Percentiles rank a stretch among this genome's conserved stretches.
phyloP scores from a whole-genome alignment of 1,140 invertebrate genomes.

The Bombus haemorrhoidalis region DNA sequence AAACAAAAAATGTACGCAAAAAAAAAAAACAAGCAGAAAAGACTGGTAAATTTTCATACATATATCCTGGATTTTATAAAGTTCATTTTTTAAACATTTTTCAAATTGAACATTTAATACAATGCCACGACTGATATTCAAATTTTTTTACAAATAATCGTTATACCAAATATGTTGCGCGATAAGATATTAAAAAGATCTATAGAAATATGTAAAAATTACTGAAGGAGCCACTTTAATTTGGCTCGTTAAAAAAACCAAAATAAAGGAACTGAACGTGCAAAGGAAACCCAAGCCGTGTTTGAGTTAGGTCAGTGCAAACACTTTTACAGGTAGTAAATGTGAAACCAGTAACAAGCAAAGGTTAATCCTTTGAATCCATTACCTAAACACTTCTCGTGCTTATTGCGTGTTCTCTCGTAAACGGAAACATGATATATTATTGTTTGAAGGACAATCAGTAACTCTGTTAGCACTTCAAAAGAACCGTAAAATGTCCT shows the following conservation, averaged over 20 bases:
- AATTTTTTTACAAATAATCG: neutral
- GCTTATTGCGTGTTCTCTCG: conserved; percentile 9
- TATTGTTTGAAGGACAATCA: conserved; percentile 1
- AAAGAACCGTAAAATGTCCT: neutral
- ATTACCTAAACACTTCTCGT: conserved; percentile 44
- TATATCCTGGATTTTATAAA: neutral
- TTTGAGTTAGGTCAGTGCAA: conserved; percentile 32
- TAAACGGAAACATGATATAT: conserved; percentile 40
- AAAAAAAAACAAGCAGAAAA: neutral
- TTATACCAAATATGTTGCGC: no score
- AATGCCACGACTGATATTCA: no score
- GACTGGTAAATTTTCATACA: neutral
- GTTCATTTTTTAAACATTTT: neutral
- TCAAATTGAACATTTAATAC: neutral
- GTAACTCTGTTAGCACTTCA: neutral
- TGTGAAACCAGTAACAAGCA: conserved; percentile 15
- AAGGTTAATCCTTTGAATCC: conserved; percentile 40
- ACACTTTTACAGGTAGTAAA: conserved; percentile 43
- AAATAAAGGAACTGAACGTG: conserved; percentile 19
- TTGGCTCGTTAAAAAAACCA: no score
- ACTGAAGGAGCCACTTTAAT: no score
- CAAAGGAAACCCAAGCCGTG: conserved; percentile 15
- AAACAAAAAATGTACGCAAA: neutral
- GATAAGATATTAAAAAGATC: no score
- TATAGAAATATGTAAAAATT: no score